Evolutionary conservation across 1,140 invertebrate species (phyloP).

Genomic region (Bombyx mori): ASM3026992v2 NC_085119.1:14458001-14458500

Average conservation of each 20-base stretch:
- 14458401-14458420: too few relatives aligned
- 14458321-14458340: too few relatives aligned
- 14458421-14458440: too few relatives aligned
- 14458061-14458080: conserved; percentile 7
- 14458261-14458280: neutral
- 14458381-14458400: too few relatives aligned
- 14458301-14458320: too few relatives aligned
- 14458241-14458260: neutral
- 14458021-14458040: neutral
- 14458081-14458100: conserved; percentile 11
- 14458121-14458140: conserved; percentile 25
- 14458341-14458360: too few relatives aligned
- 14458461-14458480: too few relatives aligned
- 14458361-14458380: too few relatives aligned
- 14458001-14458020: neutral
- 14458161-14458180: conserved; percentile 1
- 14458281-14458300: too few relatives aligned
- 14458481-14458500: too few relatives aligned
- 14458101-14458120: conserved; percentile 23
- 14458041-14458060: neutral
- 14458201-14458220: conserved; percentile 3
- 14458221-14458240: neutral
- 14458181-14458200: conserved; percentile 6
- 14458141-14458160: conserved; percentile 9
- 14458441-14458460: too few relatives aligned